Evolutionary conservation across 2,113 vertebrate species (phyloP).

Genomic region (Collichthys lucidus): DNA sequence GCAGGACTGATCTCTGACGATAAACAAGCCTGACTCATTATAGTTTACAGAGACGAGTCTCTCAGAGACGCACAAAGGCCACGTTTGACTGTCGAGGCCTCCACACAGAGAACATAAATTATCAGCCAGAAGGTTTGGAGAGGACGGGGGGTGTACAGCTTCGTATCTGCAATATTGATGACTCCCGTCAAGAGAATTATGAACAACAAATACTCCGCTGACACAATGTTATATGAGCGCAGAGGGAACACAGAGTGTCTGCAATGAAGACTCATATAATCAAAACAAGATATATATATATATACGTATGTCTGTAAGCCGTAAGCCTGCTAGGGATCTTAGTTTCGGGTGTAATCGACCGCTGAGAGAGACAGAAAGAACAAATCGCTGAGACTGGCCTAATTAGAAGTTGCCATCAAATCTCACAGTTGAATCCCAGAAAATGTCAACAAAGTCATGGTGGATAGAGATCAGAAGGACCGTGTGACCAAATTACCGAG

Average conservation of each 20-base stretch:
- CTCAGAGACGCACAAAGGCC: neutral
- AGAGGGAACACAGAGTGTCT: neutral
- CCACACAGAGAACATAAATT: constrained; percentile 29
- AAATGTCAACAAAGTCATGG: constrained; percentile 82
- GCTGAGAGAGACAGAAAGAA: constrained; percentile 47
- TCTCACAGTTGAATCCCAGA: constrained; percentile 71
- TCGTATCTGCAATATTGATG: constrained; percentile 62
- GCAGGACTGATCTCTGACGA: neutral
- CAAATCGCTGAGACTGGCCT: constrained; percentile 65
- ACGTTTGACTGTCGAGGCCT: constrained; percentile 16
- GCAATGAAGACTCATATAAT: constrained; percentile 8
- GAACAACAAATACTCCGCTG: constrained; percentile 5
- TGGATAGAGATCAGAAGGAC: constrained; percentile 75
- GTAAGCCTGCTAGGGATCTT: neutral
- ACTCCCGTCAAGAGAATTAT: constrained; percentile 25
- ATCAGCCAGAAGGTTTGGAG: constrained; percentile 17
- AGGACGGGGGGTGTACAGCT: neutral
- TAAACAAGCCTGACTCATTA: constrained; percentile 15
- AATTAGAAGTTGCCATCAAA: constrained; percentile 75
- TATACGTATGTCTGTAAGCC: constrained; percentile 22
- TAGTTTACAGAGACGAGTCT: constrained; percentile 22
- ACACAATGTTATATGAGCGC: constrained; percentile 2
- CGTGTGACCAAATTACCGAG: constrained; percentile 61
- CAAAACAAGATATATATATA: constrained; percentile 12
- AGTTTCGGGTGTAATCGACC: constrained; percentile 10